phyloP scores from a whole-genome alignment of 2,113 vertebrate genomes.

The Carlito syrichta region DNA sequence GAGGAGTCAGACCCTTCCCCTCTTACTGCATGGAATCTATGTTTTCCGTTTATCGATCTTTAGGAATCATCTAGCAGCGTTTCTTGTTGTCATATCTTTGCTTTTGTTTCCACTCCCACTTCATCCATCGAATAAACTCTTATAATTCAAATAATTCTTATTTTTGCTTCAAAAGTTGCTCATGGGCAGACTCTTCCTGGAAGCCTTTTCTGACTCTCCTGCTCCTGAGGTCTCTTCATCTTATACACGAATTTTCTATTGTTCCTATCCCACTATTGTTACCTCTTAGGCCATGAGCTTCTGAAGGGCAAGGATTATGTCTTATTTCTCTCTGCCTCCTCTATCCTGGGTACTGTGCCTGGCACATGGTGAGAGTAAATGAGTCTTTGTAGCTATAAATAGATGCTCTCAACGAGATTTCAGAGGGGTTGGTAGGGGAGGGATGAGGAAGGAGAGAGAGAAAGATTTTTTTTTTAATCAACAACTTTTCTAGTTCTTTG shows the following conservation, averaged over 20 bases:
- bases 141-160: background rate
- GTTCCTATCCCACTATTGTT: background rate
- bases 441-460: background rate
- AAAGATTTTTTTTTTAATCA: background rate
- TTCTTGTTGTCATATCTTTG: background rate
- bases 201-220: background rate
- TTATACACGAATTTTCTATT: background rate
- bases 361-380: background rate
- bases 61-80: background rate
- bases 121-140: background rate
- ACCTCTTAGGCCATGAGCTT: background rate
- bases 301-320: background rate
- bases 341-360: background rate
- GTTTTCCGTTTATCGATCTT: background rate
- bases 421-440: background rate
- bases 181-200: background rate
- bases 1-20: background rate
- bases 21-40: background rate
- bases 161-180: background rate
- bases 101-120: background rate
- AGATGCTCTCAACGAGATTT: background rate
- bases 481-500: background rate
- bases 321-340: background rate
- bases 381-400: background rate
- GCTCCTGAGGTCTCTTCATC: background rate